Evolutionary conservation across 2,797 vertebrate genomes (phyloP), one percentile per base, ranked within the genome.

Genomic region (Chromobotia macracanthus): DNA sequence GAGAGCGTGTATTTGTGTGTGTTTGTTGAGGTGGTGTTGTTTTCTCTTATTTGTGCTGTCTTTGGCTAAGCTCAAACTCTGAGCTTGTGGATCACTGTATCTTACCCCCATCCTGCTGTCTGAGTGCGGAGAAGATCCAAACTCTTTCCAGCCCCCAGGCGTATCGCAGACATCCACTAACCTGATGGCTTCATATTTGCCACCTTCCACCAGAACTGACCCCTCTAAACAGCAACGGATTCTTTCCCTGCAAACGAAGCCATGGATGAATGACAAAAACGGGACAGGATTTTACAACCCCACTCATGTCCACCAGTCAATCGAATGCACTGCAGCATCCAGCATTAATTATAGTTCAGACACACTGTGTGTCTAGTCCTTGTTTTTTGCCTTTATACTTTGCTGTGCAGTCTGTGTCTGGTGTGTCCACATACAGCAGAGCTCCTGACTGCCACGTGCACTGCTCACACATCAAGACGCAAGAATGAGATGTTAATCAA

Each of bases 21-120:
- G 88, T 90, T 11, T 88, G 88, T 93, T 89, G 86, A 89, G 90
- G 87, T 92, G 87, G 91, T 86, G 87, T 90, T 89, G 89, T 81
- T 83, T 89, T 86, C 85, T 55, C 56, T 50, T 87, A 89, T 84
- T 90, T 85, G 89, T 87, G 83, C 55, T 19, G 31, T 75, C 75
- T 79, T 79, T 66, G 79, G 63, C 65, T 55, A 60, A 83, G 79
- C 77, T 75, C 67, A 66, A 67, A 63, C 66, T 69, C 66, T 50
- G 31, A 66, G 44, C 28, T 28, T 75, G 53, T 28, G 8, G 38
- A 85, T 85, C 88, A 86, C 89, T 88, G 89, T 90, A 88, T 89
- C 84, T 85, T 86, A 35, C 80, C 87, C 85, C 90, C 9, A 10
- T 68, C 68, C 23, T 74, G 60, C 46, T 48, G 44, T 72, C 60